A percentile compares a stretch with the other conserved stretches of the same genome.
Evolutionary conservation across 2,888 invertebrate genomes (phyloP).

Genomic region (Pristionchus entomophagus): DNA sequence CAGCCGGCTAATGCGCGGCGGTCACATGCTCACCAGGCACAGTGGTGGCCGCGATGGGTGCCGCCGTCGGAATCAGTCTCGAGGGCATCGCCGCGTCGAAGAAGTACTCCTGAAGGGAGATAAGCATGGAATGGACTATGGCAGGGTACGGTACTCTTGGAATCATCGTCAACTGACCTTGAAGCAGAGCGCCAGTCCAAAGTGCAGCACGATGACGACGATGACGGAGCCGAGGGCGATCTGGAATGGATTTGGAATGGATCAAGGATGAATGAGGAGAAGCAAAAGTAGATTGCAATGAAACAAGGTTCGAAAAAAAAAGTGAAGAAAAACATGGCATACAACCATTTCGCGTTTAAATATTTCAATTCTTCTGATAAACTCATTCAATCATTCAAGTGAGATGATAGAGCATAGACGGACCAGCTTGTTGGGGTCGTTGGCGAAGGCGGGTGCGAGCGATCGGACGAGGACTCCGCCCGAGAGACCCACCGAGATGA

Average conservation of each 20-base stretch:
- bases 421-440: constrained; percentile 78
- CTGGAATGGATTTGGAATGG: constrained; percentile 73
- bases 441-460: constrained; percentile 84
- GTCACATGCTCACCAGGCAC: background rate
- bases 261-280: too few species aligned
- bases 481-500: constrained; percentile 87
- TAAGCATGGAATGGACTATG: background rate
- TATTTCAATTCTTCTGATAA: too few species aligned
- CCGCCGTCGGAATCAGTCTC: constrained; percentile 50
- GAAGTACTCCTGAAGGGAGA: constrained; percentile 61
- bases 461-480: constrained; percentile 89
- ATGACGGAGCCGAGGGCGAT: constrained; percentile 82
- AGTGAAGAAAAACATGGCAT: too few species aligned
- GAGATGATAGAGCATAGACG: too few species aligned
- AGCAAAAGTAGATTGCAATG: too few species aligned
- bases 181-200: constrained; percentile 88
- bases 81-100: constrained; percentile 62
- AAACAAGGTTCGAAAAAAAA: too few species aligned
- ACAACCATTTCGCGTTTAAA: too few species aligned
- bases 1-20: too few species aligned
- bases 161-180: constrained; percentile 79
- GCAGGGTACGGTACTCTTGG: background rate
- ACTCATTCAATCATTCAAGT: too few species aligned
- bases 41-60: background rate
- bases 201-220: constrained; percentile 86